Evolutionary conservation across 2,797 vertebrate species (phyloP).

Genomic region (Pseudocheirus occidentalis): DNA sequence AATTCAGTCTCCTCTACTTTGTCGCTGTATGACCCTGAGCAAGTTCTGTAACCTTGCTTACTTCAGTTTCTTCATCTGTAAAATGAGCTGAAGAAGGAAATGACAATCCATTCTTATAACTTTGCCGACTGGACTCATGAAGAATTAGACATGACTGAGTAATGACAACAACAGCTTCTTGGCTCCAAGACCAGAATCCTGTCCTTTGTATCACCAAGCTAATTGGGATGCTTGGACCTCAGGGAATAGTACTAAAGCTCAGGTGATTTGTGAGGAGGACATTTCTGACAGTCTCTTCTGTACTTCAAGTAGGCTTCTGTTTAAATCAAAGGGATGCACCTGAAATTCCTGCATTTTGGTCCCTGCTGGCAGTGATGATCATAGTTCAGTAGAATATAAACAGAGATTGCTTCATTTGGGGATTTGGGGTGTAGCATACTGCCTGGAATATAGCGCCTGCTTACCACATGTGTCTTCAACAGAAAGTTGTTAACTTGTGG

Average conservation of each 20-base stretch:
- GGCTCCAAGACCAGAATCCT: background rate
- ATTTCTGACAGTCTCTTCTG: background rate
- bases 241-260: background rate
- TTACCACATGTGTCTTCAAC: background rate
- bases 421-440: background rate
- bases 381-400: background rate
- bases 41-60: too few species aligned
- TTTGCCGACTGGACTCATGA: background rate
- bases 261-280: background rate
- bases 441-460: too few species aligned
- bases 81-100: background rate
- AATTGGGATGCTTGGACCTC: background rate
- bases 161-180: background rate
- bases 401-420: background rate
- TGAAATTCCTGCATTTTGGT: background rate
- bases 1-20: background rate
- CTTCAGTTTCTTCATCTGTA: background rate
- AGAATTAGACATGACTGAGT: background rate
- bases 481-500: background rate
- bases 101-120: background rate
- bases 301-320: background rate
- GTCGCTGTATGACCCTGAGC: too few species aligned
- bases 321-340: background rate
- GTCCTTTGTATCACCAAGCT: rapidly evolving
- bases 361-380: background rate